Base-by-base conservation (phyloP, 23 tunicate genomes). In the Halocynthia roretzi region DNA sequence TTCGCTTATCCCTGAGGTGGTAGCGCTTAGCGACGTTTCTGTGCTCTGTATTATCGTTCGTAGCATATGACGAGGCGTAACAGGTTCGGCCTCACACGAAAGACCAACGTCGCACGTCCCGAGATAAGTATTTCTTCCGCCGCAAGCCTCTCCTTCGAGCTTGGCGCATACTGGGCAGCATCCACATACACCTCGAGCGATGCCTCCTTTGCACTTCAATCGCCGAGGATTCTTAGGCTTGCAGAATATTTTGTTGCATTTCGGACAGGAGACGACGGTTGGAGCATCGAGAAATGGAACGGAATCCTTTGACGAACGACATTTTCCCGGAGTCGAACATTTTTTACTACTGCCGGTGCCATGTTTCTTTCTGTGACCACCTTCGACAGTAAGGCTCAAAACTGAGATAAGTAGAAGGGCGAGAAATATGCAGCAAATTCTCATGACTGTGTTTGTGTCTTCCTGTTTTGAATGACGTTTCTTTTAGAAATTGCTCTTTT, bases 101-200 rank as follows among this genome's bases (percentile, higher is more conserved):
- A 82, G 80, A 21, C 73, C 73, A 2, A 0, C 70, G 58, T 74
- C 86, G 61, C 86, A 82, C 61, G 53, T 75, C 5, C 86, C 86
- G 10, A 72, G 70, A 10, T 72, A 72, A 6, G 22, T 53, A 70
- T 72, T 54, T 8, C 54, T 57, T 2, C 86, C 86, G 9, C 86
- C 86, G 31, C 86, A 82, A 14, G 20, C 52, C 53, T 82, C 86
- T 40, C 80, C 86, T 17, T 62, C 80, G 8, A 82, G 12, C 71
- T 75, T 82, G 15, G 86, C 86, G 57, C 86, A 82, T 15, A 8
- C 40, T 18, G 63, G 62, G 50, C 86, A 82, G 49, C 86, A 82
- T 8, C 78, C 58, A 70, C 83, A 80, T 18, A 68, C 74, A 53
- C 75, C 83, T 20, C 21, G 44, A 40, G 76, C 56, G 14, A 80